Evolutionary conservation across 2,797 vertebrate genomes (phyloP).

Genomic region (Ataeniobius toweri): DNA sequence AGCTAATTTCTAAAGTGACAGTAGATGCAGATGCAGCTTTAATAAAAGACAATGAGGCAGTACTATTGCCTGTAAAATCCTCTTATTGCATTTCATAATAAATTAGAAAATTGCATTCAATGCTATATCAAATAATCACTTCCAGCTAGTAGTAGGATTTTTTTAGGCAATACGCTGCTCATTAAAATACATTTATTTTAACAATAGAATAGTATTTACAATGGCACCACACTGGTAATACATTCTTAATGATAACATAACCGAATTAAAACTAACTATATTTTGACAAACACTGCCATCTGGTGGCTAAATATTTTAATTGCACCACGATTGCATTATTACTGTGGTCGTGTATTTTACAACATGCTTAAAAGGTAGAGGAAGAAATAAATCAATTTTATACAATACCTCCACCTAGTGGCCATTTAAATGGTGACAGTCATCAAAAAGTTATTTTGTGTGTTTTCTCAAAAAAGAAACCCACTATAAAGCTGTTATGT

Average conservation of each 20-base stretch:
- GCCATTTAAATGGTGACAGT: neutral
- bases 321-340: constrained; percentile 1
- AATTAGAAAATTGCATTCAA: neutral
- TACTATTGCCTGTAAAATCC: too few species aligned
- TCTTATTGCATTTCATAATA: neutral
- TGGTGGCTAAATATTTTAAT: constrained; percentile 5
- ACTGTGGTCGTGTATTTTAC: neutral
- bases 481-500: neutral
- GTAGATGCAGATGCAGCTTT: neutral
- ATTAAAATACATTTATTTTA: neutral
- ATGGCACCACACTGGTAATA: neutral
- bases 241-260: neutral
- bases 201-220: neutral
- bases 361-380: neutral
- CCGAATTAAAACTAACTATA: neutral
- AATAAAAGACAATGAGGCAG: neutral
- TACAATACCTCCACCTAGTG: constrained; percentile 9
- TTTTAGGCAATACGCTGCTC: neutral
- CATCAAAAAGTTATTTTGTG: neutral
- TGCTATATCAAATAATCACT: neutral
- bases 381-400: neutral
- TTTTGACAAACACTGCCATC: constrained; percentile 39
- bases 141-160: too few species aligned
- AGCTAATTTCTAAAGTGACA: constrained; percentile 3
- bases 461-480: too few species aligned